phyloP scores from a whole-genome alignment of 2,888 invertebrate genomes.

The Alitta virens region DNA sequence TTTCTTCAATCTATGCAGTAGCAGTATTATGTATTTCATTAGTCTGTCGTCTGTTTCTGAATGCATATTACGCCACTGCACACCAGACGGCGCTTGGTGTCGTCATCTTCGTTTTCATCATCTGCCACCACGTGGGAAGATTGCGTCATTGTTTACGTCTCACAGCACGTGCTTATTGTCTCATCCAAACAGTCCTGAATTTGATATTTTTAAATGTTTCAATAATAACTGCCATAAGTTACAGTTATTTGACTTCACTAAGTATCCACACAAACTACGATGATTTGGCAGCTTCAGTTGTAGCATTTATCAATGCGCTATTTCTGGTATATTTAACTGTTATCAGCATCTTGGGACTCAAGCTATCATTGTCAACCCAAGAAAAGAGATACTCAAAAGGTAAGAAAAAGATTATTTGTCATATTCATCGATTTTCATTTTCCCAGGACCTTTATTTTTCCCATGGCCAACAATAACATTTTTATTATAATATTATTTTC shows the following conservation, averaged over 20 bases:
- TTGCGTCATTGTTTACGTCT: neutral
- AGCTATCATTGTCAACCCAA: too few relatives aligned
- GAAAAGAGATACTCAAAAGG: too few relatives aligned
- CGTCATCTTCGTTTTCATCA: constrained; percentile 7
- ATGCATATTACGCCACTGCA: constrained; percentile 15
- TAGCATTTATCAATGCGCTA: neutral
- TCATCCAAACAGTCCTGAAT: neutral
- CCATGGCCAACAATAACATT: too few relatives aligned
- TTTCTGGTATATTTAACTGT: constrained; percentile 1
- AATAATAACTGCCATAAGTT: constrained; percentile 3
- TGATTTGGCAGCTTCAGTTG: neutral
- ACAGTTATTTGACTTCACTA: neutral
- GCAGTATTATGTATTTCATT: constrained; percentile 3
- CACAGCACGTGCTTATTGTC: neutral
- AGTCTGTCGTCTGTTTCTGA: constrained; percentile 2
- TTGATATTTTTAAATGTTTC: neutral
- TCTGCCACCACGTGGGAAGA: constrained; percentile 9
- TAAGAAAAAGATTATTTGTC: too few relatives aligned
- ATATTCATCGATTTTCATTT: too few relatives aligned
- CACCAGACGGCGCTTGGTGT: constrained; percentile 11
- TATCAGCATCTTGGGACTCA: neutral
- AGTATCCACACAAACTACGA: constrained; percentile 9
- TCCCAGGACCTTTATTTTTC: too few relatives aligned
- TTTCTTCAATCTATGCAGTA: neutral
- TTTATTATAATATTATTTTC: too few relatives aligned